Evolutionary conservation across 2,888 invertebrate species (phyloP).

Genomic region (Parasteatoda lunata): DNA sequence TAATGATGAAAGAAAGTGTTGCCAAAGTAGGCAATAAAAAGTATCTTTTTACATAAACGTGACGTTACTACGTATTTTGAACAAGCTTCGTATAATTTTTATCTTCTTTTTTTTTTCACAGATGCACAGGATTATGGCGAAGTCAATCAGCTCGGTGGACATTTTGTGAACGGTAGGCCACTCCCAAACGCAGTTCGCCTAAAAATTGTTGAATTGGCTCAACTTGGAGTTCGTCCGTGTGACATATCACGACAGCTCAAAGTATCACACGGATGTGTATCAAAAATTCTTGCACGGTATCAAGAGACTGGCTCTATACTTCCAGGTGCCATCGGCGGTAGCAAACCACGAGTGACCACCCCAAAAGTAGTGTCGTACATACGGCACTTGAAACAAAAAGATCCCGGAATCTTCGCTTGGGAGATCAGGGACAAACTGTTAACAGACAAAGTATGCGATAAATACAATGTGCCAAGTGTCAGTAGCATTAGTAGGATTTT

Average conservation of each 20-base stretch:
- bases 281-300: constrained; percentile 93
- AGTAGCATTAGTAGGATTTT: constrained; percentile 88
- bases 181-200: constrained; percentile 90
- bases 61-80: too few species aligned
- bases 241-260: constrained; percentile 91
- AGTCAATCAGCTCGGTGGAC: constrained; percentile 96
- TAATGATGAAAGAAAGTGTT: too few species aligned
- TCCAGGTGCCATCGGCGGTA: constrained; percentile 96
- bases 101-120: constrained; percentile 11
- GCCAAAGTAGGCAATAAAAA: too few species aligned
- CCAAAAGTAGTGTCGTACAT: constrained; percentile 94
- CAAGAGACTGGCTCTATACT: constrained; percentile 93
- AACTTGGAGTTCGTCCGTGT: constrained; percentile 92
- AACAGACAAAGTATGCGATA: constrained; percentile 96
- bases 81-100: not conserved
- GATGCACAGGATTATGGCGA: constrained; percentile 91
- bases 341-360: constrained; percentile 96
- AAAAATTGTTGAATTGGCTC: constrained; percentile 91
- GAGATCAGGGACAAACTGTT: constrained; percentile 95
- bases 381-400: constrained; percentile 91
- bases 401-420: constrained; percentile 98
- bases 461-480: constrained; percentile 97
- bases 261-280: constrained; percentile 94
- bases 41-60: too few species aligned
- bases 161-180: constrained; percentile 94